Conservation (phyloP, 2,113 vertebrate species). For the Onychostruthus taczanowskii region DNA sequence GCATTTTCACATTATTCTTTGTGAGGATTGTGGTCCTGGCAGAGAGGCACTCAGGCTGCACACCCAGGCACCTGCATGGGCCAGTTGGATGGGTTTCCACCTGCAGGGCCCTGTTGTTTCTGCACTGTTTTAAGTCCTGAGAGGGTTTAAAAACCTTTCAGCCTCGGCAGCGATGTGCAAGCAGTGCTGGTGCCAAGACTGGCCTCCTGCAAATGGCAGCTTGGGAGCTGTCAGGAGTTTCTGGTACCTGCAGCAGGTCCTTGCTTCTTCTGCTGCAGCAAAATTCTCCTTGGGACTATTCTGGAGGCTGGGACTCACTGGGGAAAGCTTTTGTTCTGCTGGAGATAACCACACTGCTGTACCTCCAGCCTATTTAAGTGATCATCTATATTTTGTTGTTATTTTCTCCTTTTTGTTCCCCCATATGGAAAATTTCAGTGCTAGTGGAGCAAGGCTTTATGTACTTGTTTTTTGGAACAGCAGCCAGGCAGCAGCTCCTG, state of each 20-base stretch:
- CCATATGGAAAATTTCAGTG: not conserved
- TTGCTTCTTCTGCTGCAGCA: not conserved
- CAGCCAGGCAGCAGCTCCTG: not conserved
- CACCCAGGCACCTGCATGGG: not conserved
- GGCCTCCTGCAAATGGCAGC: not conserved
- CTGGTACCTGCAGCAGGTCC: not conserved
- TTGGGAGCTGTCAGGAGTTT: not conserved
- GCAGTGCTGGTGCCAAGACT: not conserved
- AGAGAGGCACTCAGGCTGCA: not conserved
- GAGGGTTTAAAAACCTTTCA: not conserved
- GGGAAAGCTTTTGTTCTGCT: not conserved
- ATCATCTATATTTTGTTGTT: not conserved
- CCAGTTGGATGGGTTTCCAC: conserved; percentile 69
- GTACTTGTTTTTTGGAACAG: not conserved
- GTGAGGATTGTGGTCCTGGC: not conserved
- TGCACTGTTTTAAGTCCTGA: not conserved
- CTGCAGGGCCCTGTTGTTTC: conserved; percentile 27
- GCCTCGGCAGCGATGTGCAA: not conserved
- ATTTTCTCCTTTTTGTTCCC: not conserved
- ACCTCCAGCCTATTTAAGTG: not conserved
- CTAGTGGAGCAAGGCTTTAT: not conserved
- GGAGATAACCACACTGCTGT: not conserved
- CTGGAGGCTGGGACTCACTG: not conserved
- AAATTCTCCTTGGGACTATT: not conserved
- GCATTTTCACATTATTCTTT: not conserved